Percentiles rank a stretch among this genome's conserved stretches.
Conservation (phyloP, 64 coral and sea anemone genomes). For the Montipora capricornis region DNA sequence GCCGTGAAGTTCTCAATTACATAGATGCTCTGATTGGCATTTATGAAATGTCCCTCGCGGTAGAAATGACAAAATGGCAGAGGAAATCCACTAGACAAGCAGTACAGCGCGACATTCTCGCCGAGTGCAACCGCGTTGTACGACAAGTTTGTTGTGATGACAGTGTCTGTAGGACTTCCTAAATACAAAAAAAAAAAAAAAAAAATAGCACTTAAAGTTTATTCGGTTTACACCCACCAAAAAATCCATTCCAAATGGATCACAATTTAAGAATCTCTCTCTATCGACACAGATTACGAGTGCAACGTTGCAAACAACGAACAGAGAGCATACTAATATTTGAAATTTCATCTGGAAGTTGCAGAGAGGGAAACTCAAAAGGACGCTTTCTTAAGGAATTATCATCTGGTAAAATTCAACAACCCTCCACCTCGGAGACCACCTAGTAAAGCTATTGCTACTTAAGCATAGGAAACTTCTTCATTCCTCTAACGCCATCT, state of each 20-base stretch:
- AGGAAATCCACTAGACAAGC: slow-evolving; percentile 63
- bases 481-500: no score
- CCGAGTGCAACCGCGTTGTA: slow-evolving; percentile 47
- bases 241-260: no score
- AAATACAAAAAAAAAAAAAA: neutral
- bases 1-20: slow-evolving; percentile 2
- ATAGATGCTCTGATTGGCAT: neutral
- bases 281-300: no score
- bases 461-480: no score
- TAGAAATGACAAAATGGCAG: slow-evolving; percentile 53
- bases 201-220: neutral
- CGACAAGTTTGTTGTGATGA: slow-evolving; percentile 32
- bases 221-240: neutral
- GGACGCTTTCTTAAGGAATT: neutral
- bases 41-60: neutral
- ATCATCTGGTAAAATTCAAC: neutral
- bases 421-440: no score
- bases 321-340: no score
- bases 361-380: neutral
- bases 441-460: no score
- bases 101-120: slow-evolving; percentile 45
- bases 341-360: no score
- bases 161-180: slow-evolving; percentile 63
- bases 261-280: no score
- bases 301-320: no score